phyloP scores from a whole-genome alignment of 2,797 vertebrate species.

The Echiichthys vipera region DNA sequence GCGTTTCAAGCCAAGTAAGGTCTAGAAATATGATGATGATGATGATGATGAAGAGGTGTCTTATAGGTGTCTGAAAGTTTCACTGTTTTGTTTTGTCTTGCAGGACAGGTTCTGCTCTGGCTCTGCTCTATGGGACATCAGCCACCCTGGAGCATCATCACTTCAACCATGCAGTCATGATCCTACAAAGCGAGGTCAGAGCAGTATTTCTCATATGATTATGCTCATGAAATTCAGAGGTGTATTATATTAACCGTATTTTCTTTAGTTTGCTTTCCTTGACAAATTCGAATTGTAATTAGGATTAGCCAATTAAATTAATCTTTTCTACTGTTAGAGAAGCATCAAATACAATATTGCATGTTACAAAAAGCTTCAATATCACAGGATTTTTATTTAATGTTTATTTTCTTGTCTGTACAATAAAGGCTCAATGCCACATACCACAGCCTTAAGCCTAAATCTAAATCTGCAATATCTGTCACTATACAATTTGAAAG shows the following conservation, averaged over 20 bases:
- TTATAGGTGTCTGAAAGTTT: neutral
- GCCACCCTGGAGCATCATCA: conserved; percentile 89
- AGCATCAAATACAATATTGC: neutral
- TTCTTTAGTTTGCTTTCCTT: neutral
- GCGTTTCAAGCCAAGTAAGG: conserved; percentile 89
- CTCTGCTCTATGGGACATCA: conserved; percentile 86
- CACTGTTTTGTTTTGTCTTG: conserved; percentile 32
- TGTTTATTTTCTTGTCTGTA: neutral
- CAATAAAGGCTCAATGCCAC: neutral
- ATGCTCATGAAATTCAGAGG: neutral
- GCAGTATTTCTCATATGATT: neutral
- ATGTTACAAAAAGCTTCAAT: neutral
- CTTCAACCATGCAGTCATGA: conserved; percentile 89
- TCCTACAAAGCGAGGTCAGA: conserved; percentile 88
- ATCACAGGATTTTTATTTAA: neutral
- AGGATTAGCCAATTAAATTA: neutral
- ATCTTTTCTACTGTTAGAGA: neutral
- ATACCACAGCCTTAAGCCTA: neutral
- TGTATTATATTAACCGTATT: neutral
- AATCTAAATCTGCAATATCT: no score
- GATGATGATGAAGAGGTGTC: neutral
- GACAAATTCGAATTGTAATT: neutral
- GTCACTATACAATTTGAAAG: no score
- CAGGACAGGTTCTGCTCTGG: conserved; percentile 86
- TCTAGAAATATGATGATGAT: no score